A percentile compares a stretch with the other conserved stretches of the same genome.
These are phyloP conservation scores for Myocastor coypus DNA, from an alignment of 2,113 vertebrate species.

Conservation along the genomic window DNA sequence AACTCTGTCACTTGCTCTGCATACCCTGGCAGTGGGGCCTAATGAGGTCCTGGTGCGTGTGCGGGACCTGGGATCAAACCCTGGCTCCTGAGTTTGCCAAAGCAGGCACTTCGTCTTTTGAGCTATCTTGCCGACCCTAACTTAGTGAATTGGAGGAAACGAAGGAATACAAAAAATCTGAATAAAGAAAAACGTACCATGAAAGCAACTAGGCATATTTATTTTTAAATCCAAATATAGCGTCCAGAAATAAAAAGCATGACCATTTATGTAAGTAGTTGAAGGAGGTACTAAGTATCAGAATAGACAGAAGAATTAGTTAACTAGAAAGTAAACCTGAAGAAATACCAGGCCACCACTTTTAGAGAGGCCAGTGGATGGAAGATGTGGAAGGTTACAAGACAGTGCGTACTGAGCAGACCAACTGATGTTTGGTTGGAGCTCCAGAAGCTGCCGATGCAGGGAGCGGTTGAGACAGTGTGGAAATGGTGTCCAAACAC, in stretches of 20 bases:
- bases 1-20: too few species aligned
- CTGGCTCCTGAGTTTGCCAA: too few species aligned
- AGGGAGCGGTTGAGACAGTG: too few species aligned
- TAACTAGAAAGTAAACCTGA: background rate
- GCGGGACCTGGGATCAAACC: too few species aligned
- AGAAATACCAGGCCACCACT: background rate
- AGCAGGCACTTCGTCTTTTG: too few species aligned
- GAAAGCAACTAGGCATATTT: background rate
- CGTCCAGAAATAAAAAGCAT: slow-evolving; percentile 3
- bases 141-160: slow-evolving; percentile 8
- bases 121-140: background rate
- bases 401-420: background rate
- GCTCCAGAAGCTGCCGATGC: background rate
- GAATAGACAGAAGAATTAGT: background rate
- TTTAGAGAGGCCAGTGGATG: background rate
- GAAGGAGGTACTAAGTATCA: background rate
- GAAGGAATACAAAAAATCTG: background rate
- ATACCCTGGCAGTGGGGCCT: too few species aligned
- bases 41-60: too few species aligned
- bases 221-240: background rate
- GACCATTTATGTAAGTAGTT: background rate
- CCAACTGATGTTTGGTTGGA: background rate
- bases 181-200: slow-evolving; percentile 2
- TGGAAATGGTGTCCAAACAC: background rate
- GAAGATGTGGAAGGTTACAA: background rate